Evolutionary conservation across 2,888 invertebrate species (phyloP), one percentile per base, ranked within the genome.

Genomic region (Rhimphoctona megacephalus): DNA sequence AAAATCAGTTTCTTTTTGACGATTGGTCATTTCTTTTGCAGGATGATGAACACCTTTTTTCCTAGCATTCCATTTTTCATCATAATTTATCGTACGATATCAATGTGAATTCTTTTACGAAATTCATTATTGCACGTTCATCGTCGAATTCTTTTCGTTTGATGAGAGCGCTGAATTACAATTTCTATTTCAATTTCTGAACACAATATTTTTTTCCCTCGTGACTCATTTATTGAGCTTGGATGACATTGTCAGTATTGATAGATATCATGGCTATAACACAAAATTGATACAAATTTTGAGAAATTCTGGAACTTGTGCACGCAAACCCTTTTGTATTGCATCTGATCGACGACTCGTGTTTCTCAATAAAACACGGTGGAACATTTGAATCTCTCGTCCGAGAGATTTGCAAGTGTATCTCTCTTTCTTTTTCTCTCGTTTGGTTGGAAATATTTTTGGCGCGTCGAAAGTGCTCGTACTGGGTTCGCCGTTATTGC

Each of bases 391-490:
- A 17, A 57, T 46, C 39, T 57, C 57, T 57, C 39, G 9, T n/a
- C 52, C 43, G 30, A 30, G 30, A 49, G 25, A 77, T 77, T n/a
- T 57, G 64, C 64, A 46, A 64, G 49, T 64, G 25, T 64, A 30
- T 36, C 14, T 61, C 25, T 30, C 14, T 61, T 30, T 61, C 57
- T 22, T 25, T 61, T 14, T 73, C 54, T 57, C 39, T 39, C 78
- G 69, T 81, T 78, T 67, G 79, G 77, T 78, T 49, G 67, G 33
- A 86, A 83, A 86, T 86, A 86, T 86, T 83, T 86, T 86, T 86
- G 83, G 83, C 83, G 73, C 72, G 52, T 81, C 73, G 81, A 64
- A 57, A 81, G 80, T 49, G 69, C 64, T 73, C 73, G 61, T 74
- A 81, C 33, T 77, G 61, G 49, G 69, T 46, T 74, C 66, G 52